Percentiles rank a stretch among this genome's conserved stretches.
These are phyloP conservation scores for Tyrannus savana DNA, from an alignment of 2,113 vertebrate species.

Conservation along the genomic window DNA sequence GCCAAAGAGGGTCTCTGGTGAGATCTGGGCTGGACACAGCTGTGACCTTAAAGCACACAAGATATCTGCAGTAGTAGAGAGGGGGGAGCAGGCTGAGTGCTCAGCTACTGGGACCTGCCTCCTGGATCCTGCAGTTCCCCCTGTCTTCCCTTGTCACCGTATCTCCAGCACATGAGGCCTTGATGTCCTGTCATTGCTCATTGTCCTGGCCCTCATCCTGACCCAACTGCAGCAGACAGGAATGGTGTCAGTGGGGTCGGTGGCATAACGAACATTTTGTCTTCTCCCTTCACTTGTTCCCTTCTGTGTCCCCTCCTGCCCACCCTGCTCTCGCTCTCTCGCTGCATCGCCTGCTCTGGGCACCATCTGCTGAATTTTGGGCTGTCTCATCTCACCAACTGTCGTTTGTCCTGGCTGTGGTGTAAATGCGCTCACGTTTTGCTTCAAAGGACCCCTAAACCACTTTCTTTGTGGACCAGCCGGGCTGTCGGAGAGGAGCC, in stretches of 20 bases:
- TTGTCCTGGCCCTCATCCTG: not conserved
- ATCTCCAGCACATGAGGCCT: not conserved
- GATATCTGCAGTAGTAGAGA: not conserved
- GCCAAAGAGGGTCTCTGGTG: not conserved
- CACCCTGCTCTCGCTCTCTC: not conserved
- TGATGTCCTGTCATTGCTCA: not conserved
- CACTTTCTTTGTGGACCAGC: conserved; percentile 34
- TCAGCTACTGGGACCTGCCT: not conserved
- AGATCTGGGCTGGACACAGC: not conserved
- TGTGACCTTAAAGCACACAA: not conserved
- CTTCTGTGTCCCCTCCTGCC: not conserved
- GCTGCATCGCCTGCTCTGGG: not conserved
- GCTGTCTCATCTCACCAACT: conserved; percentile 59
- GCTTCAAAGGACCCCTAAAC: conserved; percentile 38
- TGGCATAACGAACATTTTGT: not conserved
- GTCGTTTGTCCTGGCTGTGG: conserved; percentile 51
- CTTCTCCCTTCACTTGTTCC: not conserved
- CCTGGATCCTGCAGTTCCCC: not conserved
- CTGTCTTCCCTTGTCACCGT: not conserved
- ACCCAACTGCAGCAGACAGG: not conserved
- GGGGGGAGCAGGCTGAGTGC: not conserved
- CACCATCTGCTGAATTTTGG: conserved; percentile 59
- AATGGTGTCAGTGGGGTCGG: rapidly evolving
- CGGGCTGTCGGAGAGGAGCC: conserved; percentile 54
- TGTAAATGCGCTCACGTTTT: not conserved